A percentile compares a stretch with the other conserved stretches of the same genome.
Evolutionary conservation across 2,888 invertebrate genomes (phyloP).

Genomic region (Molorchus minor): DNA sequence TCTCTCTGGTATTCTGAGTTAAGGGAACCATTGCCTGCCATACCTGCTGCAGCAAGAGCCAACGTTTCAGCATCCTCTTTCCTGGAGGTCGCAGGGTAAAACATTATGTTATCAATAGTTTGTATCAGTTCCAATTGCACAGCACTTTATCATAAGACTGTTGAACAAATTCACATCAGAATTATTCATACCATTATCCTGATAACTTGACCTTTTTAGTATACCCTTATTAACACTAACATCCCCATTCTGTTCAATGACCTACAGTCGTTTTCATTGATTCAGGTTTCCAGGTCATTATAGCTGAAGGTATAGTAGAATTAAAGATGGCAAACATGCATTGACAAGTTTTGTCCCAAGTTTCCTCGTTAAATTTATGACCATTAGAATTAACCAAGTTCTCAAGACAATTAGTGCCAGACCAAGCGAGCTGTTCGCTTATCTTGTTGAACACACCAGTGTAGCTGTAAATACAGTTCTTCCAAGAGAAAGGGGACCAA

Average conservation of each 20-base stretch:
- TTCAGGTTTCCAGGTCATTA: conserved; percentile 87
- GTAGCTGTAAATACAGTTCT: conserved; percentile 91
- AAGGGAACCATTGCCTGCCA: conserved; percentile 68
- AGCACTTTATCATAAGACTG: conserved; percentile 89
- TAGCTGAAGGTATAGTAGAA: conserved; percentile 80
- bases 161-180: conserved; percentile 53
- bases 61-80: conserved; percentile 97
- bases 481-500: conserved; percentile 89
- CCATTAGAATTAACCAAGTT: conserved; percentile 98
- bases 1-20: conserved; percentile 79
- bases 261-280: conserved; percentile 63
- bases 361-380: conserved; percentile 82
- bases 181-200: conserved; percentile 27
- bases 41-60: conserved; percentile 88
- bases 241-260: conserved; percentile 60
- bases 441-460: conserved; percentile 89
- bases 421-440: conserved; percentile 77
- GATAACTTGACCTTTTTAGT: conserved; percentile 45
- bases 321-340: conserved; percentile 94
- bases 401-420: conserved; percentile 93
- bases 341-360: conserved; percentile 93
- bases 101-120: conserved; percentile 97
- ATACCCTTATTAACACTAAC: conserved; percentile 56
- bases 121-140: conserved; percentile 98
- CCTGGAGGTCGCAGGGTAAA: conserved; percentile 96